Evolutionary conservation across 2,888 invertebrate genomes (phyloP).

Genomic region (Amblyjoppa proteus): DNA sequence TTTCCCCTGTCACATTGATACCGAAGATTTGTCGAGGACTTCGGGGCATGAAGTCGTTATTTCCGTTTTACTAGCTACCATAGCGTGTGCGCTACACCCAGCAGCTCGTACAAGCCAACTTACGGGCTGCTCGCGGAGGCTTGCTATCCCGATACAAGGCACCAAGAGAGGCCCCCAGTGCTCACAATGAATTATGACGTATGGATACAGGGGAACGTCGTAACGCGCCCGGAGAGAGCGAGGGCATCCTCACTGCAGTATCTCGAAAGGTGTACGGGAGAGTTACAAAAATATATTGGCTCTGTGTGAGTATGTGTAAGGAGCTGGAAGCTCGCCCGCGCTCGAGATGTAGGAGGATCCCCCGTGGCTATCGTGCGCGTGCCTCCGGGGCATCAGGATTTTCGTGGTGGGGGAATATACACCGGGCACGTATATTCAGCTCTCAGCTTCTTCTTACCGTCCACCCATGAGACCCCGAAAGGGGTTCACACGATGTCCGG

Average conservation of each 20-base stretch:
- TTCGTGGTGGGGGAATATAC: conserved; percentile 55
- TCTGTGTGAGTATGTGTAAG: conserved; percentile 14
- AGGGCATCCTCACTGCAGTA: conserved; percentile 44
- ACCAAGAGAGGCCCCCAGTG: conserved; percentile 36
- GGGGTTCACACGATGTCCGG: conserved; percentile 70
- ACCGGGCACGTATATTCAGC: conserved; percentile 15
- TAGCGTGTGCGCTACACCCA: conserved; percentile 53
- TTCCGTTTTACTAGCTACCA: conserved; percentile 68
- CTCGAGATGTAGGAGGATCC: conserved; percentile 72
- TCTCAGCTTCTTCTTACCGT: conserved; percentile 35
- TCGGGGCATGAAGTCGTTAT: conserved; percentile 69
- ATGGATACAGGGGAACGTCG: conserved; percentile 71
- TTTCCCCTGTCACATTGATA: neutral
- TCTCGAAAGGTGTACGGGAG: conserved; percentile 57
- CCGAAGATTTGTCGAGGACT: neutral
- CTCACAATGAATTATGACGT: conserved; percentile 73
- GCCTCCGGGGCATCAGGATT: conserved; percentile 74
- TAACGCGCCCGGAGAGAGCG: conserved; percentile 65
- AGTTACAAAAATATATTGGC: conserved; percentile 60
- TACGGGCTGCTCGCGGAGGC: conserved; percentile 60
- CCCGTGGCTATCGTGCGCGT: conserved; percentile 78
- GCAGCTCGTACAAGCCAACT: conserved; percentile 54
- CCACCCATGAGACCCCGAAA: conserved; percentile 62
- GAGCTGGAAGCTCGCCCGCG: conserved; percentile 59
- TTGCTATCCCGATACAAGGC: conserved; percentile 27